Base-by-base conservation (phyloP, 1,140 invertebrate species). In the Pachyrhynchus sulphureomaculatus region DNA sequence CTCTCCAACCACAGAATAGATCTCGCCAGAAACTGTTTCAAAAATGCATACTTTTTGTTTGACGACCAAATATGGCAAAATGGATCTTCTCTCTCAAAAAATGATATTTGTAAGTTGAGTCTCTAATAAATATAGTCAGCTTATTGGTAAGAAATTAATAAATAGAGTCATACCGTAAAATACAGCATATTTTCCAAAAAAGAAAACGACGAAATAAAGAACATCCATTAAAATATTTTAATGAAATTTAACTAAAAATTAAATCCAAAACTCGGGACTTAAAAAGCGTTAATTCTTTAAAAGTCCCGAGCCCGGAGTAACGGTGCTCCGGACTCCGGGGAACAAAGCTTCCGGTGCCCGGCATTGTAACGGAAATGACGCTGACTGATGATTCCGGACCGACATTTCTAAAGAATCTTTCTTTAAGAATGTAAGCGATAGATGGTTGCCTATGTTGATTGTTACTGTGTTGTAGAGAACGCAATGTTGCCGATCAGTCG, bases 351-450 rank as follows among this genome's bases (percentile, higher is more conserved):
- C 54, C 55, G 61, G 49, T 34, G 34, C 37, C 59, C 67, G 65
- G 63, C 64, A 69, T 72, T 70, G 70, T 70, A 65, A 65, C 67
- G 68, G 70, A 72, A 69, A 64, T 72, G 70, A 72, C 70, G 70
- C 67, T 72, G 69, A 72, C 70, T 69, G 70, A 72, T 72, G 67
- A 72, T 70, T 62, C 64, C 63, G 26, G 59, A 57, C 61, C 44
- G 62, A 44, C 64, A 56, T 66, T 70, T 72, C 59, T 65, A 70
- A 70, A 70, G 68, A 67, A 70, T 72, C 62, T 51, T 47, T 54
- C 41, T 56, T 55, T 65, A 66, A 68, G 66, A 69, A 69, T 65
- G 39, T 48, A 63, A 67, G 68, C 65, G 70, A 69, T 70, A 68
- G 67, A 69, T 69, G 64, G 69, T 68, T 37, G 48, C 51, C 41